phyloP scores from a whole-genome alignment of 2,113 vertebrate genomes.

The Erythrolamprus reginae region DNA sequence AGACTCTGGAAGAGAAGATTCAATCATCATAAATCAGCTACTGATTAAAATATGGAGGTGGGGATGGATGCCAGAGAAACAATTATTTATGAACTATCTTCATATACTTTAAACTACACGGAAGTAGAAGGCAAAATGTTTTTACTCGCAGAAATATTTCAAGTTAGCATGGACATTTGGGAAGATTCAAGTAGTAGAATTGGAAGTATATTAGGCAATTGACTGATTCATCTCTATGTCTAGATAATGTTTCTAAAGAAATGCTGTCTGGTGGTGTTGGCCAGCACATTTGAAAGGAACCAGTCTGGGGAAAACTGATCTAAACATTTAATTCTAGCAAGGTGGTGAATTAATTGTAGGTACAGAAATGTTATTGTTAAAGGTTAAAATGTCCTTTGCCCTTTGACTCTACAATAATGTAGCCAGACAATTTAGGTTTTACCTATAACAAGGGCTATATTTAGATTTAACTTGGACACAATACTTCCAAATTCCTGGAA shows the following conservation, averaged over 20 bases:
- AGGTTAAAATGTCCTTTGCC: not conserved
- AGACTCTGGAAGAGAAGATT: not conserved
- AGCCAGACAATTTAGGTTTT: not conserved
- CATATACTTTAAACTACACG: not conserved
- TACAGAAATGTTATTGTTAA: not conserved
- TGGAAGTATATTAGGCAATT: not conserved
- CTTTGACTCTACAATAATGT: not conserved
- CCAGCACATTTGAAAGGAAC: not conserved
- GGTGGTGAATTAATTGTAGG: not conserved
- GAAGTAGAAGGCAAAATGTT: not conserved
- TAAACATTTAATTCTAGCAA: not conserved
- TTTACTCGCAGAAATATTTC: not conserved
- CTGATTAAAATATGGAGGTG: conserved; percentile 6
- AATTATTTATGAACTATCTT: conserved; percentile 1
- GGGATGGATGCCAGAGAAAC: not conserved
- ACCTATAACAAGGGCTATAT: not conserved
- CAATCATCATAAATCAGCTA: conserved; percentile 6
- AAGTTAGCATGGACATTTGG: not conserved
- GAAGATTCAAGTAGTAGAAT: not conserved
- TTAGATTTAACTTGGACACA: not conserved
- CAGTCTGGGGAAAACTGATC: not conserved
- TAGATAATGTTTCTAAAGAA: not conserved
- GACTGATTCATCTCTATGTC: not conserved
- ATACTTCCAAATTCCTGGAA: not conserved
- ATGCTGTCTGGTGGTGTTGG: not conserved